Percentiles rank a stretch among this genome's conserved stretches.
phyloP scores from a whole-genome alignment of 2,113 vertebrate species.

The Boulengeromyrus knoepffleri region DNA sequence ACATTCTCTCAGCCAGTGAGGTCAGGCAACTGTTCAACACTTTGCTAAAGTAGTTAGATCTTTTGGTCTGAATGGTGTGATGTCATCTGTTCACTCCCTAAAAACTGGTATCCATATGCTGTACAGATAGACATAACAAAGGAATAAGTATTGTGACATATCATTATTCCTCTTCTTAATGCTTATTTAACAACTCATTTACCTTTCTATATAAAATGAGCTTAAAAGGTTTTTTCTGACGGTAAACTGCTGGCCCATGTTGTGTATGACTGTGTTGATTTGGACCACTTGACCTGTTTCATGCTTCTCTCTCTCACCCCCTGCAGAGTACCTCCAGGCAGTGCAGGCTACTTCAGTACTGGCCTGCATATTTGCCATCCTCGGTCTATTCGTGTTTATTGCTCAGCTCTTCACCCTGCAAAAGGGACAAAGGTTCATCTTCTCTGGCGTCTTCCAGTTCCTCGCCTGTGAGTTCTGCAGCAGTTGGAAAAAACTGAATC shows the following conservation, averaged over 20 bases:
- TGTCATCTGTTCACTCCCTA: neutral
- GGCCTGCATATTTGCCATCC: constrained; percentile 79
- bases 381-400: constrained; percentile 78
- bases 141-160: neutral
- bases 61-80: no score
- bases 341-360: constrained; percentile 86
- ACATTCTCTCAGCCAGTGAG: neutral
- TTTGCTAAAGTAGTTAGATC: neutral
- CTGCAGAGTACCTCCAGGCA: constrained; percentile 69
- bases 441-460: constrained; percentile 79
- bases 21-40: neutral
- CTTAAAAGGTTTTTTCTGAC: neutral
- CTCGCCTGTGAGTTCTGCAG: constrained; percentile 69
- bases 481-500: neutral
- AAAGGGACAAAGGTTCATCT: constrained; percentile 88
- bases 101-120: neutral
- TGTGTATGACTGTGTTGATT: neutral
- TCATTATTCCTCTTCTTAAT: neutral
- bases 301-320: neutral
- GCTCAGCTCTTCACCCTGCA: constrained; percentile 89
- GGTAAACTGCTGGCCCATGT: neutral
- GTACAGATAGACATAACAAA: neutral
- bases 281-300: neutral
- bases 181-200: neutral
- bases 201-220: neutral